A percentile compares a stretch with the other conserved stretches of the same genome.
Evolutionary conservation across 2,888 invertebrate genomes (phyloP).

Genomic region (Drosophila demipolita): DNA sequence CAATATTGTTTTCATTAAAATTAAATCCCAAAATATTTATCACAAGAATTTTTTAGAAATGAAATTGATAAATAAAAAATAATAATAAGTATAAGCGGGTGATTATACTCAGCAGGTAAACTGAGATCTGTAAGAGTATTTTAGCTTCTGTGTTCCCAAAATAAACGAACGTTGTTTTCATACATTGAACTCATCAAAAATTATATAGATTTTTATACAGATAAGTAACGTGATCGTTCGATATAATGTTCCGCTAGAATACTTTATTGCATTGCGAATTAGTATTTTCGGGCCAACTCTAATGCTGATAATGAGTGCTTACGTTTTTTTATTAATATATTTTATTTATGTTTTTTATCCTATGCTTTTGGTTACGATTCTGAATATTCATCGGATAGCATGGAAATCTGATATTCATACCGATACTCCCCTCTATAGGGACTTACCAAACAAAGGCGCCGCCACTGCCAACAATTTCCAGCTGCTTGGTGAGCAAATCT

Average conservation of each 20-base stretch:
- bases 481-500: constrained; percentile 82
- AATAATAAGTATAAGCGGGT: not conserved
- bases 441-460: constrained; percentile 84
- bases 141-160: not conserved
- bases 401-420: too few relatives aligned
- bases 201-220: not conserved
- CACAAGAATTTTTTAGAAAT: too few relatives aligned
- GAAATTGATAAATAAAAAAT: not conserved
- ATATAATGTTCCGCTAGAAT: not conserved
- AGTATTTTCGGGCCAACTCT: not conserved
- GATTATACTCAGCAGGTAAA: not conserved
- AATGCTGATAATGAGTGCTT: not conserved
- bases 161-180: not conserved
- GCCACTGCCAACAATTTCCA: constrained; percentile 83
- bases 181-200: not conserved
- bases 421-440: not conserved
- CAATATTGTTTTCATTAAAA: not conserved
- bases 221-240: not conserved
- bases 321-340: not conserved
- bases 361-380: not conserved
- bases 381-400: too few relatives aligned
- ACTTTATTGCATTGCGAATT: not conserved
- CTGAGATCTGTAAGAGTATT: not conserved
- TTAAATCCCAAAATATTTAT: too few relatives aligned
- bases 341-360: not conserved